Conservation (phyloP, 2,797 vertebrate genomes). For the Parambassis ranga region DNA sequence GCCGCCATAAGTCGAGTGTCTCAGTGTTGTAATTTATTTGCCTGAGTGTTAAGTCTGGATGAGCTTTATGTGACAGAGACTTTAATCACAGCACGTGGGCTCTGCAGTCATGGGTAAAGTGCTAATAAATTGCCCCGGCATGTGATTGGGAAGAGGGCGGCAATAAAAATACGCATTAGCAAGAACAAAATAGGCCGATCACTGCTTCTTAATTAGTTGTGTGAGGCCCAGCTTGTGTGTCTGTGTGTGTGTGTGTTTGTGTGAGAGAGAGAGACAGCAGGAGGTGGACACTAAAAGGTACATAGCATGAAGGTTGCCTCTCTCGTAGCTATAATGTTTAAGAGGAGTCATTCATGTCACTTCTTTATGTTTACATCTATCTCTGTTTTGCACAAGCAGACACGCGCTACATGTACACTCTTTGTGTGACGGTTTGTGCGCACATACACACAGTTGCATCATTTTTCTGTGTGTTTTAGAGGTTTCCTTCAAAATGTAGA, state of each 20-base stretch:
- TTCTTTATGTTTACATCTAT: background rate
- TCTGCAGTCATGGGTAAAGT: constrained; percentile 5
- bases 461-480: constrained; percentile 7
- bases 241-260: background rate
- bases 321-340: constrained; percentile 18
- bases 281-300: background rate
- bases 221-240: background rate
- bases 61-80: constrained; percentile 8
- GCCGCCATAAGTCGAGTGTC: background rate
- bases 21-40: constrained; percentile 6
- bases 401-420: background rate
- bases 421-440: background rate
- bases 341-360: constrained; percentile 15
- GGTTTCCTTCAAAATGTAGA: background rate
- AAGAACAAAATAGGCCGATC: constrained; percentile 44
- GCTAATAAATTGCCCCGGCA: constrained; percentile 35
- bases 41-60: background rate
- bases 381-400: background rate
- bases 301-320: constrained; percentile 30
- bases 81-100: constrained; percentile 34
- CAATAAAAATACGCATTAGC: constrained; percentile 53
- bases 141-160: constrained; percentile 38
- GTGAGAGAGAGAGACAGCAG: background rate
- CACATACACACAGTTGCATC: constrained; percentile 7
- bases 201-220: constrained; percentile 45